These are phyloP conservation scores for Zapornia atra DNA, from an alignment of 2,113 vertebrate species.

Conservation along the genomic window DNA sequence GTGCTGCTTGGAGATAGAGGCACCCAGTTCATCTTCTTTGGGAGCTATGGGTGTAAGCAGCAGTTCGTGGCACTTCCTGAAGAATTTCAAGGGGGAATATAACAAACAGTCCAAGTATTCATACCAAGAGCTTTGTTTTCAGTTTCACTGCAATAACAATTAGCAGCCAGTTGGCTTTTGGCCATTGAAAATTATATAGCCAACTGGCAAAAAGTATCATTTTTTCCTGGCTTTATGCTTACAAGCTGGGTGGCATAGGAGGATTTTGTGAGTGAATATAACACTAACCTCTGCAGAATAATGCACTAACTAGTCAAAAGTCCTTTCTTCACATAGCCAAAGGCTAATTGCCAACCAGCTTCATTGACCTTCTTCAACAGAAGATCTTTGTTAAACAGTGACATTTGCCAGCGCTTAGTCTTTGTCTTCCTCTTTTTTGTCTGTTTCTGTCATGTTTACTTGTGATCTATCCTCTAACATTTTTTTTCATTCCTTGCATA, in stretches of 20 bases:
- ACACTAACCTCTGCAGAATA: slow-evolving; percentile 27
- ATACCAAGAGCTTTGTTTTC: slow-evolving; percentile 61
- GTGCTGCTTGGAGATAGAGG: neutral
- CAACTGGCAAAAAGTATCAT: slow-evolving; percentile 58
- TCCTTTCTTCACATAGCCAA: slow-evolving; percentile 5
- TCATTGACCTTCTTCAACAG: neutral
- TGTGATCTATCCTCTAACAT: neutral
- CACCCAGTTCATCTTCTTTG: neutral
- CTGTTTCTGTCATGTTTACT: neutral
- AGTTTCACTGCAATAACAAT: slow-evolving; percentile 58
- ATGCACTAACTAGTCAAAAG: slow-evolving; percentile 19
- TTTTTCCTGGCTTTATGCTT: slow-evolving; percentile 63
- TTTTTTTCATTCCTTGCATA: neutral
- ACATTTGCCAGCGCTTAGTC: neutral
- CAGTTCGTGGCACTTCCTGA: neutral
- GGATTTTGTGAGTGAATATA: slow-evolving; percentile 11
- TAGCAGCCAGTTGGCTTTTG: slow-evolving; percentile 57
- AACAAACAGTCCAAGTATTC: slow-evolving; percentile 53
- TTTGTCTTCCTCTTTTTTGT: neutral
- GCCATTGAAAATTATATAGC: slow-evolving; percentile 64
- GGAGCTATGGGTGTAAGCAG: neutral
- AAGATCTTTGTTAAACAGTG: neutral
- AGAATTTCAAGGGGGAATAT: neutral
- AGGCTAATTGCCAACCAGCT: slow-evolving; percentile 39
- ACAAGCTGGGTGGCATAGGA: slow-evolving; percentile 66